Conservation (phyloP, 2,888 invertebrate species). For the Rutpela maculata region DNA sequence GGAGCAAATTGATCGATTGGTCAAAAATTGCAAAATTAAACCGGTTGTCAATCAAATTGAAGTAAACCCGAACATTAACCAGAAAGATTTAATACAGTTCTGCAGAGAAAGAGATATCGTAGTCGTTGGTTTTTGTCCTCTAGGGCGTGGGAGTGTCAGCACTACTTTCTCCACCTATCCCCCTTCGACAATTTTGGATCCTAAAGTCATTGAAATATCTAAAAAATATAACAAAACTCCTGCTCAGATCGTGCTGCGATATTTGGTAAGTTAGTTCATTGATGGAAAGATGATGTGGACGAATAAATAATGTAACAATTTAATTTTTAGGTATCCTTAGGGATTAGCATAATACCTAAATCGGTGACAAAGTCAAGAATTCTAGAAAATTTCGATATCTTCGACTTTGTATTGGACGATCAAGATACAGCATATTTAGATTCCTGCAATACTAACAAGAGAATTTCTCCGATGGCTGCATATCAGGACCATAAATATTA, state of each 20-base stretch:
- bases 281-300: too few species aligned
- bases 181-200: constrained; percentile 76
- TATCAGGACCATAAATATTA: constrained; percentile 70
- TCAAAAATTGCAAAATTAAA: constrained; percentile 76
- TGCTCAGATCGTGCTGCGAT: constrained; percentile 80
- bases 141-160: constrained; percentile 78
- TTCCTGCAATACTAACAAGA: constrained; percentile 82
- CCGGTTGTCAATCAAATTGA: constrained; percentile 80
- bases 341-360: constrained; percentile 84
- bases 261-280: constrained; percentile 75
- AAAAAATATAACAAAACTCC: constrained; percentile 80
- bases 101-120: constrained; percentile 80
- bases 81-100: constrained; percentile 81
- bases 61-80: constrained; percentile 82
- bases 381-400: constrained; percentile 83
- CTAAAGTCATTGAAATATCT: constrained; percentile 76
- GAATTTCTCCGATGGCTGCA: constrained; percentile 72
- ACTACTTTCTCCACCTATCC: constrained; percentile 73
- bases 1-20: constrained; percentile 80
- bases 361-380: constrained; percentile 85
- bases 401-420: constrained; percentile 83
- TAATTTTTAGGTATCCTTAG: constrained; percentile 64
- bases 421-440: constrained; percentile 83
- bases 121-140: constrained; percentile 84
- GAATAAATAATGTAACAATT: background rate